phyloP scores from a whole-genome alignment of 1,140 invertebrate species.

The Laupala kohalensis region DNA sequence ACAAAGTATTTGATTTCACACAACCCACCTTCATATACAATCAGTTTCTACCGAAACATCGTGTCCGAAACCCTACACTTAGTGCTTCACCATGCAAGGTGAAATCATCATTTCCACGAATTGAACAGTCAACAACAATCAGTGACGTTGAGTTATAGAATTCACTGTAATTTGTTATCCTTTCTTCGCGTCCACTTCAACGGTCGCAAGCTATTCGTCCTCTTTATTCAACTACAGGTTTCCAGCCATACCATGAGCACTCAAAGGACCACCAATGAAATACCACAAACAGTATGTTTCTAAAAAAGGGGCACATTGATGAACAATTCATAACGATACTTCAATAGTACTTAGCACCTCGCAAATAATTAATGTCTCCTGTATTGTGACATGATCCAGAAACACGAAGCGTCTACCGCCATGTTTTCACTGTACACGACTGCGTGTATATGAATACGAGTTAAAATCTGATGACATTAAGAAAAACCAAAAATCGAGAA shows the following conservation, averaged over 20 bases:
- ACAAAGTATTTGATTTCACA: no score
- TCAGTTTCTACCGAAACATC: no score
- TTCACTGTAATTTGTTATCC: no score
- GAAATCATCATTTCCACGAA: no score
- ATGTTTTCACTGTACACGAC: neutral
- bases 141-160: no score
- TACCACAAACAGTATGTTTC: neutral
- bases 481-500: neutral
- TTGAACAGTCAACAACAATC: no score
- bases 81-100: no score
- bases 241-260: neutral
- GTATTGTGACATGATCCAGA: neutral
- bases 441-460: neutral
- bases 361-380: neutral
- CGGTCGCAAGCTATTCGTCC: neutral
- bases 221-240: neutral
- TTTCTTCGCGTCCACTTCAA: neutral
- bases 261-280: neutral
- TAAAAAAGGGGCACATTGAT: neutral
- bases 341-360: neutral
- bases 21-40: no score
- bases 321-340: neutral
- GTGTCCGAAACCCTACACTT: no score
- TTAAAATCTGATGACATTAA: neutral
- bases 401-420: neutral